Percentiles rank a stretch among this genome's conserved stretches.
These are phyloP conservation scores for Stylophora pistillata DNA, from an alignment of 64 coral and sea anemone species.

Conservation along the genomic window DNA sequence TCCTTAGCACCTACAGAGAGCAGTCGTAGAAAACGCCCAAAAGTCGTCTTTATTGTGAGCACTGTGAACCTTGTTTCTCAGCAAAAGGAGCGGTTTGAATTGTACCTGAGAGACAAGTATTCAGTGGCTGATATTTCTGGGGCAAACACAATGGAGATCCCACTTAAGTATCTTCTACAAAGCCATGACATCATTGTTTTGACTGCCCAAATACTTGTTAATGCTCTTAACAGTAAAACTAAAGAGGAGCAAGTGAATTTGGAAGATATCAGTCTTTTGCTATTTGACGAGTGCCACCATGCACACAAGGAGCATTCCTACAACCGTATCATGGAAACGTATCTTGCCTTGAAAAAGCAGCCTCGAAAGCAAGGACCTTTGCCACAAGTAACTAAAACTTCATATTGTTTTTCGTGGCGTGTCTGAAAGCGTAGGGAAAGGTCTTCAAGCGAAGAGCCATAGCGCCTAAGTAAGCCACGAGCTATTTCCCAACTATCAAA, in stretches of 20 bases:
- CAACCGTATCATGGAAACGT: constrained; percentile 83
- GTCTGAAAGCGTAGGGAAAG: neutral
- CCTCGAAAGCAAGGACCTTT: neutral
- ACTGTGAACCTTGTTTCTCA: constrained; percentile 84
- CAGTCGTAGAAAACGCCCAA: constrained; percentile 12
- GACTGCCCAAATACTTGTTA: constrained; percentile 83
- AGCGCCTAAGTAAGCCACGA: too few relatives aligned
- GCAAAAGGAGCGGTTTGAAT: constrained; percentile 73
- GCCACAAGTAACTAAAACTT: constrained; percentile 34
- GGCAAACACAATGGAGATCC: constrained; percentile 46
- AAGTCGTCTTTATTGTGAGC: constrained; percentile 81
- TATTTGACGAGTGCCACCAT: constrained; percentile 96
- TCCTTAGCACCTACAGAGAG: neutral
- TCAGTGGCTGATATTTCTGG: constrained; percentile 69
- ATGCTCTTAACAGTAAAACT: constrained; percentile 25
- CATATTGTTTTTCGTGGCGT: too few relatives aligned
- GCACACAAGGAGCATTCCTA: constrained; percentile 86
- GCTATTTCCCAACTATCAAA: too few relatives aligned
- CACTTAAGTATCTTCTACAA: constrained; percentile 46
- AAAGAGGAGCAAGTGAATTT: constrained; percentile 13
- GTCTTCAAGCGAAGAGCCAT: too few relatives aligned
- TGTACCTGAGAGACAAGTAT: constrained; percentile 64
- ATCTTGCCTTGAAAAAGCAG: constrained; percentile 51
- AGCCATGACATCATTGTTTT: constrained; percentile 68
- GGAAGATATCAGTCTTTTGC: constrained; percentile 51